Base-by-base conservation (phyloP, 2,113 vertebrate genomes). In the Indri indri region DNA sequence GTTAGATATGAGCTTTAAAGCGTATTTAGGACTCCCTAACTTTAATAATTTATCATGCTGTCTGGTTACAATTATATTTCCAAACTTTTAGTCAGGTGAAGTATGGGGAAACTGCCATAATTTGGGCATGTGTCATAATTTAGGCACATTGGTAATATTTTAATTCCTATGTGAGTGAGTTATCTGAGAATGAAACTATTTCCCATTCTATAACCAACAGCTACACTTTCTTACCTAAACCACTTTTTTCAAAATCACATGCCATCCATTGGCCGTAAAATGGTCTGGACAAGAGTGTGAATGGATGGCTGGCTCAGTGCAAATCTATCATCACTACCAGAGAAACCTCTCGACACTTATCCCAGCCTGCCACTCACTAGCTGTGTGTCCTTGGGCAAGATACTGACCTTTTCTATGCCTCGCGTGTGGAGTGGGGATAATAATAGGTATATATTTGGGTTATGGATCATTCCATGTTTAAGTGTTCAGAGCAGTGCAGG, bases 141-240 rank as follows among this genome's bases (percentile, higher is more conserved):
- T 82, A 86, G 95, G 37, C 32, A 66, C 23, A 6, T 5, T 73
- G n/a, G 18, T 91, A 73, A 90, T 34, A 73, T 92, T 97, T 88
- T 71, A 90, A 89, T 94, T 91, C 50, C 61, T 63, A 47, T 47
- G 4, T 80, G 50, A 81, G 13, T 12, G 37, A 76, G 34, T 80
- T 73, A 70, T 32, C 50, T 90, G 73, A 76, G 30, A 68, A 79
- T 42, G 3, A 79, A 94, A 82, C 80, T 50, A 81, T 76, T 85
- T 71, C 27, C 77, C 40, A 50, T 91, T 66, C 5, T 34, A 73
- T 2, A 93, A 37, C 17, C 87, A 90, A 34, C 96, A 87, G 40
- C 40, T 89, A 34, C 30, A 94, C 63, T 40, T 86, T 92, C 82
- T 93, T 63, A 97, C 8, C 32, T 68, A n/a, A 83, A 90, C 25